A percentile compares a stretch with the other conserved stretches of the same genome.
Conservation (phyloP, 2,888 invertebrate species). For the Digitonthophagus gazella region DNA sequence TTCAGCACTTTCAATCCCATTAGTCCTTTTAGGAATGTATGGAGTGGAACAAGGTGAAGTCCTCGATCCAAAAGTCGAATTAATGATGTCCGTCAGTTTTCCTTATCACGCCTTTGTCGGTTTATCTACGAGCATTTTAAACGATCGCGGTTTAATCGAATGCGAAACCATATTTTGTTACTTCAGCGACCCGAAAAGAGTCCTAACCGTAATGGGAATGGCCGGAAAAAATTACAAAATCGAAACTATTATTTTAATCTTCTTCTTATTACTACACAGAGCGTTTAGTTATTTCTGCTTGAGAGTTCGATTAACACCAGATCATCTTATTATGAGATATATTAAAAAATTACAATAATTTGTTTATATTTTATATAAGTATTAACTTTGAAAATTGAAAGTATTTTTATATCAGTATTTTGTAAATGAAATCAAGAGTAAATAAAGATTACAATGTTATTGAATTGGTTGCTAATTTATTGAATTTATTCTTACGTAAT, state of each 20-base stretch:
- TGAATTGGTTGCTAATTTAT: no score
- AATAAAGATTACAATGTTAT: no score
- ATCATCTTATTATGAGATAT: background rate
- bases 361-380: no score
- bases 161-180: conserved; percentile 25
- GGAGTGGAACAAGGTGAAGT: conserved; percentile 21
- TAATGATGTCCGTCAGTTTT: conserved; percentile 18
- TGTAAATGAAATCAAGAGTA: no score
- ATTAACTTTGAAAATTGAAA: no score
- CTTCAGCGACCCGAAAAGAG: conserved; percentile 16
- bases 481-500: no score
- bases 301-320: conserved; percentile 17
- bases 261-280: conserved; percentile 6
- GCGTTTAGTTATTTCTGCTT: conserved; percentile 18
- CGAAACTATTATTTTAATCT: background rate
- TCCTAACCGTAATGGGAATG: conserved; percentile 20
- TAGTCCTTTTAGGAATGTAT: conserved; percentile 21
- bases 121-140: conserved; percentile 8
- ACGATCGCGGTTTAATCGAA: conserved; percentile 14
- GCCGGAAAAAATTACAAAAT: conserved; percentile 8
- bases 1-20: conserved; percentile 18
- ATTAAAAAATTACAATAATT: no score
- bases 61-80: background rate
- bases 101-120: conserved; percentile 22
- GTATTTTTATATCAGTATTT: no score